Evolutionary conservation across 2,888 invertebrate species (phyloP).

Genomic region (Hymenopus coronatus): DNA sequence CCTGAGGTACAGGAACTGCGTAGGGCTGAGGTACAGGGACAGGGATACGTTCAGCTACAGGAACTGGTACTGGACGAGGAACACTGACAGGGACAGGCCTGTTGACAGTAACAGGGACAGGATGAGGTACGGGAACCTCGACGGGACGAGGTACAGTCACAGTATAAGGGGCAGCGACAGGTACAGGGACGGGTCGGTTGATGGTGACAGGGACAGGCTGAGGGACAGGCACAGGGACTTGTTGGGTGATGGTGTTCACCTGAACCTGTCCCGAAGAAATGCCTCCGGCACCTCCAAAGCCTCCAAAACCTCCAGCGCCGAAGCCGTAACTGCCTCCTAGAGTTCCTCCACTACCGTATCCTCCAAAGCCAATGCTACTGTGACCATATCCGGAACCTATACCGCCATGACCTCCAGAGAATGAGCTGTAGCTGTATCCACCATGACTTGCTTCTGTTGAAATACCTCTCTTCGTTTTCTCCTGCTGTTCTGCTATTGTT

Average conservation of each 20-base stretch:
- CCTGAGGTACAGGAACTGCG: not conserved
- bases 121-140: not conserved
- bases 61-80: not conserved
- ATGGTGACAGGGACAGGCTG: not conserved
- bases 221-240: not conserved
- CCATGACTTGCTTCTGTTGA: too few species aligned
- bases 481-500: not conserved
- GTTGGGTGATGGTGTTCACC: not conserved
- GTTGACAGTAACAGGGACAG: not conserved
- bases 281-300: not conserved
- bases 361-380: not conserved
- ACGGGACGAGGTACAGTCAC: not conserved
- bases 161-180: not conserved
- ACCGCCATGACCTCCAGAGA: not conserved
- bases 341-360: not conserved
- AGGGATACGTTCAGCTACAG: not conserved
- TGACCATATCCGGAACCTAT: not conserved
- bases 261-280: not conserved
- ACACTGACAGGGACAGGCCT: constrained; percentile 1
- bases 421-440: not conserved
- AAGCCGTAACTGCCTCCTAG: not conserved
- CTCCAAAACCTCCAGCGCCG: not conserved
- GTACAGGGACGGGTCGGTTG: not conserved
- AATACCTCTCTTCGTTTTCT: not conserved
- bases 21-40: not conserved